A percentile compares a stretch with the other conserved stretches of the same genome.
These are phyloP conservation scores for Euglossa dilemma DNA, from an alignment of 1,140 invertebrate genomes.

Conservation along the genomic window DNA sequence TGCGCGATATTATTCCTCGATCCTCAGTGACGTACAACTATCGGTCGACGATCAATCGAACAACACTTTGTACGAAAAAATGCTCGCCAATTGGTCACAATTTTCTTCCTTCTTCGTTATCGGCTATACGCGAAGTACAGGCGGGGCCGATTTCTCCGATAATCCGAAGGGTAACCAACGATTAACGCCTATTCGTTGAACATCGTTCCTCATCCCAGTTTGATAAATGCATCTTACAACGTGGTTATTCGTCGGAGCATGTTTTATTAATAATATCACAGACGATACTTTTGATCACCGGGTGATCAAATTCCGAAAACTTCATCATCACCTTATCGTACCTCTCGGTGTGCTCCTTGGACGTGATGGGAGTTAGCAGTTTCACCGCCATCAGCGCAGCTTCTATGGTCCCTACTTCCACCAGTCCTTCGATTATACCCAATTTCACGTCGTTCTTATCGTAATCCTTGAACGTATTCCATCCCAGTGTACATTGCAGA, in stretches of 20 bases:
- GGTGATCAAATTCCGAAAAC: conserved; percentile 45
- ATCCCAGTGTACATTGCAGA: not conserved
- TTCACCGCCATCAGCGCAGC: conserved; percentile 49
- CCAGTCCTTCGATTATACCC: conserved; percentile 49
- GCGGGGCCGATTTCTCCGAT: not conserved
- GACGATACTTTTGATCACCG: conserved; percentile 26
- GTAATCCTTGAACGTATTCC: not conserved
- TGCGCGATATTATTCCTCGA: too few relatives aligned
- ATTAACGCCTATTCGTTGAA: not conserved
- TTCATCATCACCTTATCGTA: conserved; percentile 43
- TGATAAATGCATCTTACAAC: not conserved
- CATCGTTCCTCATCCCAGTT: not conserved
- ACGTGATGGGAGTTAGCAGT: conserved; percentile 28
- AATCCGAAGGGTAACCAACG: not conserved
- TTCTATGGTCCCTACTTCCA: not conserved
- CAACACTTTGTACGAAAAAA: too few relatives aligned
- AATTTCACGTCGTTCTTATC: not conserved
- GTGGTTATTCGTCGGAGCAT: fast-evolving
- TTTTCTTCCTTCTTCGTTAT: too few relatives aligned
- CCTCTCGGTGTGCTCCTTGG: not conserved
- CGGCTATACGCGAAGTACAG: not conserved
- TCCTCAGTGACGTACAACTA: too few relatives aligned
- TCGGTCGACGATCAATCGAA: not conserved
- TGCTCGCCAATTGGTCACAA: too few relatives aligned
- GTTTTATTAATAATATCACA: conserved; percentile 13